These are phyloP conservation scores for Hypena proboscidalis DNA, from an alignment of 2,888 invertebrate species.

Conservation along the genomic window DNA sequence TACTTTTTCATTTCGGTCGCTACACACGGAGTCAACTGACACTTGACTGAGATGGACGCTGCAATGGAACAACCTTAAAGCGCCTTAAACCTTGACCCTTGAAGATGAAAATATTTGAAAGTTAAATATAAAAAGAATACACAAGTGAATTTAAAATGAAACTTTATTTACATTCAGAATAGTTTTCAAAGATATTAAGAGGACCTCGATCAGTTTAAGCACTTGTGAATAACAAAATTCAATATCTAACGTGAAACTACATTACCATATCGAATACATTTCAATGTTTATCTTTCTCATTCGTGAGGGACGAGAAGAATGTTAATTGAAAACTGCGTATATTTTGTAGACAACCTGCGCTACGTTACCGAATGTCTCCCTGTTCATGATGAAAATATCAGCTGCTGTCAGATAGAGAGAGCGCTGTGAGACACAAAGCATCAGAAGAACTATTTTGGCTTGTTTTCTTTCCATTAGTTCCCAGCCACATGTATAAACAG, in stretches of 20 bases:
- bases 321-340: constrained; percentile 66
- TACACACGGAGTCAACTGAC: too few relatives aligned
- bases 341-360: constrained; percentile 66
- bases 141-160: too few relatives aligned
- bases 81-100: too few relatives aligned
- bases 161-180: too few relatives aligned
- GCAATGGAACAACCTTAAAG: too few relatives aligned
- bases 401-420: constrained; percentile 60
- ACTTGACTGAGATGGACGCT: too few relatives aligned
- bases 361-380: constrained; percentile 62
- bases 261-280: constrained; percentile 6
- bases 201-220: too few relatives aligned
- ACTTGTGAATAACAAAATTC: not conserved
- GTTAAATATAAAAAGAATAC: too few relatives aligned
- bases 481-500: constrained; percentile 62
- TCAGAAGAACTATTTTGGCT: constrained; percentile 50
- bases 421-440: constrained; percentile 56
- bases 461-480: constrained; percentile 58
- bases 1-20: too few relatives aligned
- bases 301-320: constrained; percentile 3
- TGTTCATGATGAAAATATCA: constrained; percentile 60
- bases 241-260: constrained; percentile 1
- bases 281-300: constrained; percentile 4
- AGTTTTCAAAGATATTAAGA: too few relatives aligned
- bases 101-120: too few relatives aligned